Evolutionary conservation across 2,113 vertebrate species (phyloP), one percentile per base, ranked within the genome.

Genomic region (Antennarius striatus): DNA sequence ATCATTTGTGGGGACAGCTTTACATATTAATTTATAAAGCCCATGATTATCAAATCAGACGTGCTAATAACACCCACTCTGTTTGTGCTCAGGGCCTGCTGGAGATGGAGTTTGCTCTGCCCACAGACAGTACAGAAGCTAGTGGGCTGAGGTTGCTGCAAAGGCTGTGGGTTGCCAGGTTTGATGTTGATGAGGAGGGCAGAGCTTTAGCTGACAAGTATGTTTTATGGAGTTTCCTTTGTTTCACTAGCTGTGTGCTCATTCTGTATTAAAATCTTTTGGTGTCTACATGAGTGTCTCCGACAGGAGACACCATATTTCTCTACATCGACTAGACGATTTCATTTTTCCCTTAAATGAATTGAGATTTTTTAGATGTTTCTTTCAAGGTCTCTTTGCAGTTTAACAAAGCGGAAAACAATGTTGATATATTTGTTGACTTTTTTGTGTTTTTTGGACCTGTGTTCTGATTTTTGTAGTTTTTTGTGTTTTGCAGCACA

Each of bases 51-150:
- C 4, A 13, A 45, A 3, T 28, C 15, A 16, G 32, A 51, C 12
- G 7, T 30, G 30, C 10, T 17, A 2, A 53, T 79, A 51, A 56
- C 42, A n/a, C 4, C 5, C 11, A 1, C 1, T 61, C 1, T 68
- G 1, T 56, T 43, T 58, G 51, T 70, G 16, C 43, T 39, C 73
- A 99, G 98, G 98, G 97, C 4, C 88, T 99, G 89, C 86, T 95
- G 93, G 96, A 98, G 67, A 92, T 99, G 86, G 93, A 98, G 75
- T 92, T 99, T 91, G 96, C 98, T 11, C 86, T 99, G 39, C 94
- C 96, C n/a, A 93, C 94, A 0, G 96, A 98, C 71, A 92, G 93
- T 0, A 88, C 94, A 8, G 96, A 98, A 52, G 86, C 92, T 63
- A 94, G 92, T 0, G 97, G 97, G 9, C 74, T 98, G 79, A 94